phyloP scores from a whole-genome alignment of 2,888 invertebrate species.

The Caenorhabditis zanzibari region DNA sequence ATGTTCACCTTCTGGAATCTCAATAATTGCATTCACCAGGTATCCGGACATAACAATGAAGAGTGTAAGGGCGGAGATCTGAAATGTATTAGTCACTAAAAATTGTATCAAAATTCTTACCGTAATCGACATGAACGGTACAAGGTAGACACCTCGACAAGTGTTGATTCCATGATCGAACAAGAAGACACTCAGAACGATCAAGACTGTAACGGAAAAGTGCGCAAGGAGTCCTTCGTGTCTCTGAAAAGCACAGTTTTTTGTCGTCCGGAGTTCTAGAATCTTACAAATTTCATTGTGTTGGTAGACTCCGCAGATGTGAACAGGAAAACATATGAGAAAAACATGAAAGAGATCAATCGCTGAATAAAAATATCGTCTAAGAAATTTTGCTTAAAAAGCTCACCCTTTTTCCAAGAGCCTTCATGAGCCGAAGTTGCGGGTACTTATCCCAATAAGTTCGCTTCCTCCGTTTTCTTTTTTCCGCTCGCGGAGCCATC shows the following conservation, averaged over 20 bases:
- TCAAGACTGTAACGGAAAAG: background rate
- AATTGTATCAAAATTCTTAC: constrained; percentile 13
- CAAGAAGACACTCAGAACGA: background rate
- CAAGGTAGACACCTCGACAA: background rate
- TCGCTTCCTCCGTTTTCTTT: background rate
- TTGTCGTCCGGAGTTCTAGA: too few relatives aligned
- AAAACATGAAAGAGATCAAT: constrained; percentile 19
- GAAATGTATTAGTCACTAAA: too few relatives aligned
- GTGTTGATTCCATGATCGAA: constrained; percentile 21
- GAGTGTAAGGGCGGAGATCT: constrained; percentile 37
- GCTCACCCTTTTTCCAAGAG: constrained; percentile 6
- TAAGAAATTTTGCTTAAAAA: too few relatives aligned
- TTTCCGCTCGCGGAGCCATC: too few relatives aligned
- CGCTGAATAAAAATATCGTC: constrained; percentile 8
- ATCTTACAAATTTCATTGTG: background rate
- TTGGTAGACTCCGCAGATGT: constrained; percentile 12
- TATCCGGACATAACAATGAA: constrained; percentile 21
- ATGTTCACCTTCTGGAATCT: background rate
- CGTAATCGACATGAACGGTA: constrained; percentile 34
- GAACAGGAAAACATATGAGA: constrained; percentile 34
- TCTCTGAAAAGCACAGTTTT: background rate
- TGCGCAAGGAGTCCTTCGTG: background rate
- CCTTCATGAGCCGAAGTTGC: constrained; percentile 14
- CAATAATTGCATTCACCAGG: background rate
- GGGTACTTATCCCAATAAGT: constrained; percentile 48